Evolutionary conservation across 2,888 invertebrate genomes (phyloP).

Genomic region (Euproctis similis): DNA sequence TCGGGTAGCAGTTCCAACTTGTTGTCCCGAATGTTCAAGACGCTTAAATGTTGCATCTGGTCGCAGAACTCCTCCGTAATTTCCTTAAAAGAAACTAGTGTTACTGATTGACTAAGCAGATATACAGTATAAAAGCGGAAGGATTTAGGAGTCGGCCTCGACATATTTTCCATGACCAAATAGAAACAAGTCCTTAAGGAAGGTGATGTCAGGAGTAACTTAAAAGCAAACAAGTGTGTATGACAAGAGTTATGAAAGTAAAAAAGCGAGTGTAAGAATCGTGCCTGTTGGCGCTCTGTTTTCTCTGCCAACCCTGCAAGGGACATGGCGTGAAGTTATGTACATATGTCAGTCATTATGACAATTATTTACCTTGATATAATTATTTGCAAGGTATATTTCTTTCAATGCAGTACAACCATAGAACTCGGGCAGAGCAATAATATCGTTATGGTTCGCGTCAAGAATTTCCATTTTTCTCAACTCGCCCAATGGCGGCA

Average conservation of each 20-base stretch:
- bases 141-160: too few relatives aligned
- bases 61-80: conserved; percentile 83
- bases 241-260: too few relatives aligned
- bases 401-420: conserved; percentile 86
- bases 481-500: conserved; percentile 83
- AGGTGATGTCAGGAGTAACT: too few relatives aligned
- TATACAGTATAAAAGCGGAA: too few relatives aligned
- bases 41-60: conserved; percentile 81
- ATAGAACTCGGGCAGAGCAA: conserved; percentile 83
- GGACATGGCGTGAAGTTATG: too few relatives aligned
- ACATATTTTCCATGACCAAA: too few relatives aligned
- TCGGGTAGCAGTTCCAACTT: conserved; percentile 85
- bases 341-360: not conserved
- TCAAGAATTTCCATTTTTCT: conserved; percentile 84
- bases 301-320: too few relatives aligned
- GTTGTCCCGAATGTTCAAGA: conserved; percentile 88
- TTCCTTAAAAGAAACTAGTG: too few relatives aligned
- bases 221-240: not conserved
- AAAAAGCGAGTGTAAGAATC: too few relatives aligned
- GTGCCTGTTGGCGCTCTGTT: too few relatives aligned
- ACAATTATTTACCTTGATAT: conserved; percentile 79
- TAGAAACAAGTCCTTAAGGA: too few relatives aligned
- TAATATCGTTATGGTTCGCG: conserved; percentile 88
- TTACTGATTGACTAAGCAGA: too few relatives aligned
- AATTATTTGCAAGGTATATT: conserved; percentile 89